Base-by-base conservation (phyloP, 2,888 invertebrate species). In the Xestia sexstrigata region DNA sequence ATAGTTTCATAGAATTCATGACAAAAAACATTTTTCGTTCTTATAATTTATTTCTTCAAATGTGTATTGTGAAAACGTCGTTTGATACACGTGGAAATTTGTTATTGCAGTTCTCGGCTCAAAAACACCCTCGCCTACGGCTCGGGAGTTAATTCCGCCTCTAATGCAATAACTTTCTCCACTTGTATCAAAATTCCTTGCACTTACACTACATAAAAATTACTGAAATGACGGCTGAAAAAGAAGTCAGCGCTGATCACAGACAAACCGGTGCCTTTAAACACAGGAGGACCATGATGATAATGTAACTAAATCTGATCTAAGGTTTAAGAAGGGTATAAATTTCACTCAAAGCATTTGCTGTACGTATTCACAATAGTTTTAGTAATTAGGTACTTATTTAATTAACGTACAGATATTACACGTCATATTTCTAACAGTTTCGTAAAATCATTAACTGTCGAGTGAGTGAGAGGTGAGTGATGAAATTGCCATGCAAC, bases 401-500 rank as follows among this genome's bases (percentile, higher is more conserved):
- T 70, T 35, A 13, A 62, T 79, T 23, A 62, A 26, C 9, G 26
- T 45, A n/a, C 66, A 78, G 65, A 68, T 71, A 45, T 68, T n/a
- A 17, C 13, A 52, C 52, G 9, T 62, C 47, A 15, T 45, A 47
- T 67, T 11, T 26, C 39, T 30, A 17, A 69, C 17, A 55, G 17
- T 73, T 45, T 84, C 30, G 20, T 70, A 39, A 55, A 84, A 65
- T 65, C 49, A 55, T 47, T 35, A 42, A 52, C 58, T 65, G 17
- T 74, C 42, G 60, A 49, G 26, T 45, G 26, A 17, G 35, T 55
- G 45, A 45, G 13, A 42, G 70, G 60, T 69, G 58, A 66, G 60
- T 74, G 74, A 70, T 63, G 73, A 72, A 86, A 77, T 70, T 42
- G 55, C 30, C 70, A 73, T 35, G 45, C 71, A 72, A 66, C 82